Conservation (phyloP, 2,797 vertebrate genomes). For the Propithecus perrieri region DNA sequence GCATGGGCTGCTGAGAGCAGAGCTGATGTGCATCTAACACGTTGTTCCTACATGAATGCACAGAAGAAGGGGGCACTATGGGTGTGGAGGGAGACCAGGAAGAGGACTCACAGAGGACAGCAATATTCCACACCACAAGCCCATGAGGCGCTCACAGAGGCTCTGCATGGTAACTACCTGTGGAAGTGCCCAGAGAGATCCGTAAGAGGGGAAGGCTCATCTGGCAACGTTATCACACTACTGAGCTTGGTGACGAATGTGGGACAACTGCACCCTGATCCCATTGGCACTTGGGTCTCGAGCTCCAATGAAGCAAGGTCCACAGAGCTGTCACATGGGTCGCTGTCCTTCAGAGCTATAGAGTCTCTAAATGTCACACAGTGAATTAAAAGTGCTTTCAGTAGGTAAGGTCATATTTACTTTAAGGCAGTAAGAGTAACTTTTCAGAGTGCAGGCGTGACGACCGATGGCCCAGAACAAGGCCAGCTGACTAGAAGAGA, state of each 20-base stretch:
- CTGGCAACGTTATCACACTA: background rate
- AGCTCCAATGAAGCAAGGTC: background rate
- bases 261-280: background rate
- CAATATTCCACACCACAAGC: accelerated
- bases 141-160: background rate
- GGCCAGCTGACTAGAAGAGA: background rate
- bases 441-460: accelerated
- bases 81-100: too few species aligned
- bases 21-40: background rate
- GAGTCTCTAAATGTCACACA: background rate
- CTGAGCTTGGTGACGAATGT: background rate
- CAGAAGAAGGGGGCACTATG: background rate
- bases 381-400: background rate
- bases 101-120: background rate
- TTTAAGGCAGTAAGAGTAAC: background rate
- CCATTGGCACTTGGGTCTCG: background rate
- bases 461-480: accelerated
- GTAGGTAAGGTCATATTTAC: too few species aligned
- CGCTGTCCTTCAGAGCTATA: background rate
- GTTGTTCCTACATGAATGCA: background rate
- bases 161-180: background rate
- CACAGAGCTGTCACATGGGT: background rate
- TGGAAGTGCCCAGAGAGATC: background rate
- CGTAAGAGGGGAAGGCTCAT: background rate
- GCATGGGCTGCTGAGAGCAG: background rate